These are phyloP conservation scores for Psophia crepitans DNA, from an alignment of 2,113 vertebrate species.

Conservation along the genomic window DNA sequence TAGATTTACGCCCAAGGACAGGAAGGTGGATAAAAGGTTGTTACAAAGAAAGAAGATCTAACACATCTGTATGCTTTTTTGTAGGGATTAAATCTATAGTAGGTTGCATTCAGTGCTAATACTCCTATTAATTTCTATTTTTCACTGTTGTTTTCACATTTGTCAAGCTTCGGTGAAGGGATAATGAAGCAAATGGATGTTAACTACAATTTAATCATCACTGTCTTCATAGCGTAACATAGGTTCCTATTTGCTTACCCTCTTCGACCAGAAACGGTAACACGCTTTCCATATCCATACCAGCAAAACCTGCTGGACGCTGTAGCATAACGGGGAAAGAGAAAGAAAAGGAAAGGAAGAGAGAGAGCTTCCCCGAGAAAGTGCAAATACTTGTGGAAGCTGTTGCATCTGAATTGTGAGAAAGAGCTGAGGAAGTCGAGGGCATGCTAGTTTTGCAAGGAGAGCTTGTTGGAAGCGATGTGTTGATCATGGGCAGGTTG, in stretches of 20 bases:
- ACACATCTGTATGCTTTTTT: not conserved
- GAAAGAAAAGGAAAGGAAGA: not conserved
- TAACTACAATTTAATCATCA: conserved; percentile 17
- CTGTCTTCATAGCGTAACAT: not conserved
- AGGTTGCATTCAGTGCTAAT: not conserved
- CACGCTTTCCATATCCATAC: not conserved
- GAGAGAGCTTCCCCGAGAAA: not conserved
- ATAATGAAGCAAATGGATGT: not conserved
- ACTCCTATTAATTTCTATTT: conserved; percentile 35
- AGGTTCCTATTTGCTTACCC: not conserved
- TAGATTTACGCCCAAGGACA: conserved; percentile 9
- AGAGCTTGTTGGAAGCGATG: not conserved
- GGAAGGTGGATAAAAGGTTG: not conserved
- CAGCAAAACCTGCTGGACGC: not conserved
- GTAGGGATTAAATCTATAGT: not conserved
- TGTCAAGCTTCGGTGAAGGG: not conserved
- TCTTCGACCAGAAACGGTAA: not conserved
- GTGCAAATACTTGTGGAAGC: not conserved
- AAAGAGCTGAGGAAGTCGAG: not conserved
- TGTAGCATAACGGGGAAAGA: not conserved
- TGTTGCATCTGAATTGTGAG: not conserved
- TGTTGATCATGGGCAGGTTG: not conserved
- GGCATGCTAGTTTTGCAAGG: not conserved
- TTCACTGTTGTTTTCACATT: conserved; percentile 33
- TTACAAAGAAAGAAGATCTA: not conserved